phyloP scores from a whole-genome alignment of 1,140 invertebrate species.

The Calephelis nemesis region DNA sequence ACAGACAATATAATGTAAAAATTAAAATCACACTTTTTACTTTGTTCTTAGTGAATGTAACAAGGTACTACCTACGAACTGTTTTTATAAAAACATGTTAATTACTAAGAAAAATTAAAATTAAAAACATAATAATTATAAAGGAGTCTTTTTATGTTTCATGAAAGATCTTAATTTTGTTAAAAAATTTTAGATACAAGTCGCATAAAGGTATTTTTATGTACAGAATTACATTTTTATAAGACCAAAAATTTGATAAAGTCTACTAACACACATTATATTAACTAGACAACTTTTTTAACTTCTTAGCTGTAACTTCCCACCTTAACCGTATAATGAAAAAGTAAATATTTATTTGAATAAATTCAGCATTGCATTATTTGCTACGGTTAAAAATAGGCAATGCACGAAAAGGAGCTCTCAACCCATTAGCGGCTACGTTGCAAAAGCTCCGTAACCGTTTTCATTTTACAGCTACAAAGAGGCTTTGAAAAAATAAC shows the following conservation, averaged over 20 bases:
- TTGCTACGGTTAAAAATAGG: not conserved
- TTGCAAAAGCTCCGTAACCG: constrained; percentile 5
- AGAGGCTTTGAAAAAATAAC: not conserved
- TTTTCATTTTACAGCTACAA: not conserved
- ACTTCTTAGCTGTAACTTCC: too few relatives aligned
- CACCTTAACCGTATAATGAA: too few relatives aligned
- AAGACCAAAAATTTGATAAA: too few relatives aligned
- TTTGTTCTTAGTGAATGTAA: not conserved
- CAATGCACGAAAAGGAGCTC: not conserved
- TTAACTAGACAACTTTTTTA: too few relatives aligned
- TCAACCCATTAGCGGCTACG: not conserved
- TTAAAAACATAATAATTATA: not conserved
- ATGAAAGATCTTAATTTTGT: too few relatives aligned
- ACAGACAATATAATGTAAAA: too few relatives aligned
- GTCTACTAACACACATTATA: too few relatives aligned
- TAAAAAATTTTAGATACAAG: too few relatives aligned
- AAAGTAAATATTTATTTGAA: too few relatives aligned
- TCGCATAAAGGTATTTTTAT: too few relatives aligned
- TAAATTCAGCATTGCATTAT: not conserved
- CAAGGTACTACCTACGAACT: not conserved
- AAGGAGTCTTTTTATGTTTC: too few relatives aligned
- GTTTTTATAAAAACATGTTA: not conserved
- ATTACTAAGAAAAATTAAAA: not conserved
- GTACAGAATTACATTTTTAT: too few relatives aligned
- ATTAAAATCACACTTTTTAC: constrained; percentile 1